phyloP scores from a whole-genome alignment of 2,888 invertebrate genomes.

The Platycnemis pennipes region DNA sequence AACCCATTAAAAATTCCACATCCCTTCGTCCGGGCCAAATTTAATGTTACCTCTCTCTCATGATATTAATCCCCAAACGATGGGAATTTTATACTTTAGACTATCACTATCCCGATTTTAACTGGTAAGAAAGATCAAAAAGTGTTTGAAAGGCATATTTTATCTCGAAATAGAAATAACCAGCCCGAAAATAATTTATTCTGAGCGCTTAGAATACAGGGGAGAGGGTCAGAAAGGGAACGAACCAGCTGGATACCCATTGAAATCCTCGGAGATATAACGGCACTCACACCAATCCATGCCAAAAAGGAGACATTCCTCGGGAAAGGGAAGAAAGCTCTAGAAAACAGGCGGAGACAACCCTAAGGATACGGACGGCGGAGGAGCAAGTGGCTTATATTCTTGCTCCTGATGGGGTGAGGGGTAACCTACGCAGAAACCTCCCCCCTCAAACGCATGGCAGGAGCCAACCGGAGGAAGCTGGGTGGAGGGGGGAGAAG shows the following conservation, averaged over 20 bases:
- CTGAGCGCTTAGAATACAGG: background rate
- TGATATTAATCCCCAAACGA: background rate
- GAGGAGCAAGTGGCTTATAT: background rate
- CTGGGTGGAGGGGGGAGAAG: background rate
- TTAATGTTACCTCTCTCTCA: background rate
- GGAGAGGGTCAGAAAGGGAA: background rate
- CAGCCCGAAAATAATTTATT: background rate
- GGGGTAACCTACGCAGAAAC: background rate
- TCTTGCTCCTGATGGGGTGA: background rate
- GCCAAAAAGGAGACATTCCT: background rate
- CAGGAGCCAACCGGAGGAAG: background rate
- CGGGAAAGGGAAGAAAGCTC: background rate
- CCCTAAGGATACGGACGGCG: background rate
- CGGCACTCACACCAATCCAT: background rate
- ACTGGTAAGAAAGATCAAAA: background rate
- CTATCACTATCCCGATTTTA: background rate
- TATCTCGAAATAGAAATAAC: background rate
- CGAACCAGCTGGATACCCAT: background rate
- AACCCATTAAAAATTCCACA: background rate
- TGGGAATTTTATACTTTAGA: background rate
- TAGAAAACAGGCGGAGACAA: background rate
- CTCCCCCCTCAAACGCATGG: background rate
- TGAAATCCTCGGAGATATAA: background rate
- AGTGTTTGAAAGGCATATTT: background rate
- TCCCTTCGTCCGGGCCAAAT: background rate